These are phyloP conservation scores for Myodes glareolus DNA, from an alignment of 2,113 vertebrate genomes.

Conservation along the genomic window DNA sequence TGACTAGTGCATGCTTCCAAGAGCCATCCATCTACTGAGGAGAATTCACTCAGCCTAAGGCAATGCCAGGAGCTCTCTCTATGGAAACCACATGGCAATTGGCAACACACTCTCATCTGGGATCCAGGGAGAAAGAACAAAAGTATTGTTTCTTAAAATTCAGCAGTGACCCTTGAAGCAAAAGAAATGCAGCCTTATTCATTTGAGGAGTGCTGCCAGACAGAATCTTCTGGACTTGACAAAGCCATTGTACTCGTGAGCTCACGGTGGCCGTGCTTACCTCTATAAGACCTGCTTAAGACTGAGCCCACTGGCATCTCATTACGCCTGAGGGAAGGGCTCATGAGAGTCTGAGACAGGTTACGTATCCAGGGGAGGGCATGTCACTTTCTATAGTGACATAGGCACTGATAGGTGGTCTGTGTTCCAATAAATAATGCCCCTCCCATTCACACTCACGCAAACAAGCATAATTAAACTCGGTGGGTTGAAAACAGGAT, in stretches of 20 bases:
- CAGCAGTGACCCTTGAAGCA: not conserved
- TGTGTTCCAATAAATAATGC: not conserved
- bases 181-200: not conserved
- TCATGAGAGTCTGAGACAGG: not conserved
- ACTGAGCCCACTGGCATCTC: not conserved
- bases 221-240: not conserved
- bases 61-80: not conserved
- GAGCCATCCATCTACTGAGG: not conserved
- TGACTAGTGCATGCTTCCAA: not conserved
- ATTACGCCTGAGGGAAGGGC: not conserved
- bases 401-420: not conserved
- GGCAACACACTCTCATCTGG: not conserved
- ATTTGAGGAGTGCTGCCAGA: not conserved
- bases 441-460: not conserved
- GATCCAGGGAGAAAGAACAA: not conserved
- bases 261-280: not conserved
- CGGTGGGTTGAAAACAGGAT: too few species aligned
- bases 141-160: not conserved
- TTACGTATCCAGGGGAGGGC: too few species aligned
- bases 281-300: not conserved
- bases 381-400: not conserved
- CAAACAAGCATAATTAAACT: not conserved
- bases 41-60: not conserved
- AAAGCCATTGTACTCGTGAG: not conserved
- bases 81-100: conserved; percentile 45